Evolutionary conservation across 2,888 invertebrate species (phyloP).

Genomic region (Amphipoea lucens): DNA sequence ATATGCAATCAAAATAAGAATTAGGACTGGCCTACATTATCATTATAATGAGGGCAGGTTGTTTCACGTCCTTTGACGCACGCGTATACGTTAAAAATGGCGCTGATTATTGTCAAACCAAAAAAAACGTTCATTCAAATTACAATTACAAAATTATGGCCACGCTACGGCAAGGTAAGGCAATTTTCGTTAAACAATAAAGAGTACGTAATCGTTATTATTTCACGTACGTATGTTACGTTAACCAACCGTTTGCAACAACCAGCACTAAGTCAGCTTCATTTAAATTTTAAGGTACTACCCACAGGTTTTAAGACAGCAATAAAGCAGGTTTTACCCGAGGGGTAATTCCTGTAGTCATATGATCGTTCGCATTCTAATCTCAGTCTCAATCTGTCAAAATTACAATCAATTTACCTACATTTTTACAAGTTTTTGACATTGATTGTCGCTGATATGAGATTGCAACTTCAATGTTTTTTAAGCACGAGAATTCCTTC

Average conservation of each 20-base stretch:
- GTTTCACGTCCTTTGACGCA: too few species aligned
- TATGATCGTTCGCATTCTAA: not conserved
- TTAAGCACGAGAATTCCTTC: not conserved
- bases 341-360: not conserved
- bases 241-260: too few species aligned
- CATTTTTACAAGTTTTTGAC: not conserved
- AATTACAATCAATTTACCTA: not conserved
- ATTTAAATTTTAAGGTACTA: not conserved
- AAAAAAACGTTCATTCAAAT: not conserved
- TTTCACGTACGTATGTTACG: too few species aligned
- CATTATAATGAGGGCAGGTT: not conserved
- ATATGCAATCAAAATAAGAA: slow-evolving; percentile 2
- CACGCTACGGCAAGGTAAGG: too few species aligned
- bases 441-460: not conserved
- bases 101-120: too few species aligned
- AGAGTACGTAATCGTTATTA: too few species aligned
- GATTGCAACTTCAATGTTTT: not conserved
- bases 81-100: too few species aligned
- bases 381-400: not conserved
- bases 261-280: too few species aligned
- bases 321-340: not conserved
- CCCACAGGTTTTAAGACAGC: not conserved
- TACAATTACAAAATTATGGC: too few species aligned
- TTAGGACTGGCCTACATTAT: not conserved
- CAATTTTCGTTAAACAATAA: too few species aligned